Evolutionary conservation across 2,797 vertebrate species (phyloP).

Genomic region (Carduelis carduelis): DNA sequence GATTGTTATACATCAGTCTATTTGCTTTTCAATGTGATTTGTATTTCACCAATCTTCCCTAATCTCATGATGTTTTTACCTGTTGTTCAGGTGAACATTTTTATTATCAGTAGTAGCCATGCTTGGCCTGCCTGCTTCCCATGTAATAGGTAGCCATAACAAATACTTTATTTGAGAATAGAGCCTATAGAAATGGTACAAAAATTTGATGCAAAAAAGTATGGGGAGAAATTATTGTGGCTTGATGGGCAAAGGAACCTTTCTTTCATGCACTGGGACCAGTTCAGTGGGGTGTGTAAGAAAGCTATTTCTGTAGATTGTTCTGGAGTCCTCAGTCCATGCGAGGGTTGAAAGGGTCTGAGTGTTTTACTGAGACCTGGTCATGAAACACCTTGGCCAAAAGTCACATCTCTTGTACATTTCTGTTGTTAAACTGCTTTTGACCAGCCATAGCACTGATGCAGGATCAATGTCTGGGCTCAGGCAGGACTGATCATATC

Average conservation of each 20-base stretch:
- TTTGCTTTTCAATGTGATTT: neutral
- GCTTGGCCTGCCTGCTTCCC: neutral
- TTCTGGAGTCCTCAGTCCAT: neutral
- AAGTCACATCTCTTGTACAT: neutral
- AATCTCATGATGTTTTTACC: neutral
- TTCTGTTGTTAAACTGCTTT: neutral
- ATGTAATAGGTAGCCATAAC: neutral
- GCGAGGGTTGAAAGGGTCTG: neutral
- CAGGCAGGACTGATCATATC: neutral
- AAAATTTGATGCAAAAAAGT: neutral
- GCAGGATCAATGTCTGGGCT: neutral
- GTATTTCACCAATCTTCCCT: neutral
- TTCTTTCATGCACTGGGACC: neutral
- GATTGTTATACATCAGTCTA: neutral
- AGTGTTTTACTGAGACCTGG: neutral
- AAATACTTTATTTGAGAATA: neutral
- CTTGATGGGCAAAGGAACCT: neutral
- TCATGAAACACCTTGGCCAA: neutral
- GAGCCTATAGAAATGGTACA: neutral
- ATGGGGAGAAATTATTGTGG: neutral
- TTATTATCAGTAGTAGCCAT: neutral
- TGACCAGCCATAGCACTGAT: neutral
- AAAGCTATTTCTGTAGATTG: neutral
- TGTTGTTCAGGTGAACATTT: neutral
- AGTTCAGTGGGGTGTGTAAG: neutral